Evolutionary conservation across 2,113 vertebrate genomes (phyloP).

Genomic region (Gallinago undulata): DNA sequence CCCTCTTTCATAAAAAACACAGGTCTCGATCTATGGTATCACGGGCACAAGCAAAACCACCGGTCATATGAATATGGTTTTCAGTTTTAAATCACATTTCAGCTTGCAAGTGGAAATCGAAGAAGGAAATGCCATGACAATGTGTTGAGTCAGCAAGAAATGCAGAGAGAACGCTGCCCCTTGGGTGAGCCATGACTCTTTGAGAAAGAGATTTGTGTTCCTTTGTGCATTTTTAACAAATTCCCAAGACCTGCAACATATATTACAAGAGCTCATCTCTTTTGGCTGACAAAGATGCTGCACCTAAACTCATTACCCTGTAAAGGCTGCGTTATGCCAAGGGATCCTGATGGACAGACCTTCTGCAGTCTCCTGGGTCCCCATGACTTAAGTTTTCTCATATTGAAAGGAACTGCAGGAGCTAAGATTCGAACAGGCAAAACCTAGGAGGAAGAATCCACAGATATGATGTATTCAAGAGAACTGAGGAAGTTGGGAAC

Average conservation of each 20-base stretch:
- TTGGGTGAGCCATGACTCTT: not conserved
- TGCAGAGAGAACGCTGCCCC: not conserved
- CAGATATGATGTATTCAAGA: fast-evolving
- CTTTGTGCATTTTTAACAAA: not conserved
- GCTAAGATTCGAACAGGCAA: not conserved
- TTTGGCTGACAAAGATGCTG: not conserved
- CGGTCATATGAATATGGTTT: not conserved
- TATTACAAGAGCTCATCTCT: not conserved
- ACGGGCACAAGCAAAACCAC: not conserved
- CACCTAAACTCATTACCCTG: not conserved
- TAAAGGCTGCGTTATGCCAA: not conserved
- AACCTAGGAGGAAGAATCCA: not conserved
- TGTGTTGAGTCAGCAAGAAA: not conserved
- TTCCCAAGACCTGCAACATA: not conserved
- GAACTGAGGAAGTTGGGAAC: not conserved
- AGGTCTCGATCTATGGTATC: not conserved
- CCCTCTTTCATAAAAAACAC: not conserved
- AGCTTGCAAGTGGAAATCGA: not conserved
- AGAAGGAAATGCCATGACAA: not conserved
- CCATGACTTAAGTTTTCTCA: not conserved
- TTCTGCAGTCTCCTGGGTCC: not conserved
- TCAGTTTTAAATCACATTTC: not conserved
- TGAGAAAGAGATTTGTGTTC: not conserved
- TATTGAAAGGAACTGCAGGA: not conserved
- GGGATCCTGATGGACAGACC: not conserved